Evolutionary conservation across 64 coral and sea anemone genomes (phyloP).

Genomic region (Acropora tenuis): DNA sequence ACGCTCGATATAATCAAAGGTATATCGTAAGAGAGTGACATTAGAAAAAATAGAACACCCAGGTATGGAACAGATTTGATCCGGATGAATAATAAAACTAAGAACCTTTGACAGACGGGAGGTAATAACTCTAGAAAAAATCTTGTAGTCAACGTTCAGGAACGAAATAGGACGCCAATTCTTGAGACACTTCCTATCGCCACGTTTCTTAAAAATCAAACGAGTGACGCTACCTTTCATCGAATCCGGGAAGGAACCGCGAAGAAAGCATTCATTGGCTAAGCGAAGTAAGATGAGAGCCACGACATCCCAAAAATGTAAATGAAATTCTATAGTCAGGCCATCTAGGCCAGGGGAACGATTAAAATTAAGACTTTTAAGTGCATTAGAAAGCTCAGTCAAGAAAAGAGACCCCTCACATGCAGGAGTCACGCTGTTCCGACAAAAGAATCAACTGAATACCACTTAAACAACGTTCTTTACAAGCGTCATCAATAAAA

Average conservation of each 20-base stretch:
- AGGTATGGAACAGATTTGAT: too few relatives aligned
- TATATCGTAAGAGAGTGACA: too few relatives aligned
- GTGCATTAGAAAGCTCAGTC: conserved; percentile 6
- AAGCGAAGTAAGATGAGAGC: not conserved
- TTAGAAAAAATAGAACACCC: too few relatives aligned
- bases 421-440: not conserved
- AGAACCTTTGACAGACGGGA: not conserved
- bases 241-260: not conserved
- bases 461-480: conserved; percentile 2
- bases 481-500: not conserved
- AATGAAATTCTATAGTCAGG: conserved; percentile 33
- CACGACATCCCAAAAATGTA: not conserved
- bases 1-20: too few relatives aligned
- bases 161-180: not conserved
- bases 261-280: not conserved
- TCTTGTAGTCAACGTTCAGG: conserved; percentile 49
- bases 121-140: not conserved
- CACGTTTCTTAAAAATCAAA: conserved; percentile 20
- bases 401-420: not conserved
- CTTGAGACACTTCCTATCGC: not conserved
- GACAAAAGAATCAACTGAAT: not conserved
- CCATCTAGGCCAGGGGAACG: conserved; percentile 25
- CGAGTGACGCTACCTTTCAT: not conserved
- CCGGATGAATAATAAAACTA: too few relatives aligned
- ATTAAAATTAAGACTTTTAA: not conserved